A percentile compares a stretch with the other conserved stretches of the same genome.
phyloP scores from a whole-genome alignment of 2,797 vertebrate genomes.

The Alectoris magna region DNA sequence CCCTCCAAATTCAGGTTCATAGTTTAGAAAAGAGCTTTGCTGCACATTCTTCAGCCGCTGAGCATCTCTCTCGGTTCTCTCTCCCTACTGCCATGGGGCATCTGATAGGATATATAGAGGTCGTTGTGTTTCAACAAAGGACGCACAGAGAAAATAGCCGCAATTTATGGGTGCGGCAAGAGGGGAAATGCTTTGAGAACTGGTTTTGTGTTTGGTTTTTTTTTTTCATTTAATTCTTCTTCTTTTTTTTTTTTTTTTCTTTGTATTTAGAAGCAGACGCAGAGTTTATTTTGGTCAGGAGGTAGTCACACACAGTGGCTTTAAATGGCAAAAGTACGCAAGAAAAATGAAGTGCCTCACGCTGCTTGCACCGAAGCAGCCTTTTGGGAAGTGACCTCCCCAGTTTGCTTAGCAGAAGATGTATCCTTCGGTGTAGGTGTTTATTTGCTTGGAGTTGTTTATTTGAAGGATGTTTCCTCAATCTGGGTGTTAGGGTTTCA shows the following conservation, averaged over 20 bases:
- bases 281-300: slow-evolving; percentile 62
- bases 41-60: slow-evolving; percentile 27
- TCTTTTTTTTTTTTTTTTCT: not conserved
- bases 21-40: not conserved
- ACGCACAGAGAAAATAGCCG: slow-evolving; percentile 54
- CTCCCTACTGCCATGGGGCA: slow-evolving; percentile 46
- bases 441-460: not conserved
- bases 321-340: not conserved
- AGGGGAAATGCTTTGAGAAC: slow-evolving; percentile 59
- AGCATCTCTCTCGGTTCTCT: slow-evolving; percentile 14
- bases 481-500: not conserved
- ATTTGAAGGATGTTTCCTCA: not conserved
- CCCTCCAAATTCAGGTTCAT: not conserved
- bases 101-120: slow-evolving; percentile 25
- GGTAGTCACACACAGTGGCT: not conserved
- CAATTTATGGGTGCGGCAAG: slow-evolving; percentile 42
- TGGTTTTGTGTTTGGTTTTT: not conserved
- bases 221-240: not conserved
- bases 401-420: not conserved
- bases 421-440: not conserved
- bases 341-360: not conserved
- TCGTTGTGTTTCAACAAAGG: slow-evolving; percentile 62
- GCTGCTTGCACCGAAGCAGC: not conserved
- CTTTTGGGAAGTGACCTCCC: not conserved
- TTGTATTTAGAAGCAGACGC: slow-evolving; percentile 11